phyloP scores from a whole-genome alignment of 2,797 vertebrate genomes.

The Nasua narica region DNA sequence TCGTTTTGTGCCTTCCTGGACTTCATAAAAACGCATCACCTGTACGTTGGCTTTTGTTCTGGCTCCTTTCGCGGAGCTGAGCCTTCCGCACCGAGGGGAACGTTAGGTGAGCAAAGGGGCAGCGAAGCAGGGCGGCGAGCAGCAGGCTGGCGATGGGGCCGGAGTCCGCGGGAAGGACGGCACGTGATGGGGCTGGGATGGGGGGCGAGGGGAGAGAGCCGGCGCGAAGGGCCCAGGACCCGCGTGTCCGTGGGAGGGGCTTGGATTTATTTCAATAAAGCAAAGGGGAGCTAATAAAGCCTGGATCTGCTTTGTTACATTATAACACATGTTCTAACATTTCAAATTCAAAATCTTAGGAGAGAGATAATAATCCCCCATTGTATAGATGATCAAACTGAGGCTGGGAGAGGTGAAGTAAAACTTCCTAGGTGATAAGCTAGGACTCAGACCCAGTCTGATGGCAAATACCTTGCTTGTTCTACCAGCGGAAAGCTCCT shows the following conservation, averaged over 20 bases:
- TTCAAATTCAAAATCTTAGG: background rate
- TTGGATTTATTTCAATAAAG: background rate
- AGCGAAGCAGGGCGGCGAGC: background rate
- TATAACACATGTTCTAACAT: background rate
- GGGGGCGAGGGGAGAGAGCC: background rate
- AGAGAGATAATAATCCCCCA: background rate
- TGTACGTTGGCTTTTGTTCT: background rate
- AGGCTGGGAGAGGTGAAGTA: background rate
- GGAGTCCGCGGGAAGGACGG: background rate
- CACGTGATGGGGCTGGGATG: fast-evolving
- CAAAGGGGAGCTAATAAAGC: background rate
- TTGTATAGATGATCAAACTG: background rate
- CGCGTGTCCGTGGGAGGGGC: background rate
- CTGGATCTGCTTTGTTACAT: background rate
- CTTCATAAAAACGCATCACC: background rate
- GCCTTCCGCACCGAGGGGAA: background rate
- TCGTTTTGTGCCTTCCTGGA: background rate
- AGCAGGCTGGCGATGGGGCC: fast-evolving
- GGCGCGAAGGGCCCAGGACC: background rate
- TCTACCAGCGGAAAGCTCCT: background rate
- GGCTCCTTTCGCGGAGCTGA: background rate
- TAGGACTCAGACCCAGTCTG: background rate
- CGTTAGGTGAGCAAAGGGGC: background rate
- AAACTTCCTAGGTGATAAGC: background rate
- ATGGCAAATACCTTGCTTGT: background rate